Percentiles rank a stretch among this genome's conserved stretches.
Conservation (phyloP, 2,888 invertebrate genomes). For the Yponomeuta malinellus region DNA sequence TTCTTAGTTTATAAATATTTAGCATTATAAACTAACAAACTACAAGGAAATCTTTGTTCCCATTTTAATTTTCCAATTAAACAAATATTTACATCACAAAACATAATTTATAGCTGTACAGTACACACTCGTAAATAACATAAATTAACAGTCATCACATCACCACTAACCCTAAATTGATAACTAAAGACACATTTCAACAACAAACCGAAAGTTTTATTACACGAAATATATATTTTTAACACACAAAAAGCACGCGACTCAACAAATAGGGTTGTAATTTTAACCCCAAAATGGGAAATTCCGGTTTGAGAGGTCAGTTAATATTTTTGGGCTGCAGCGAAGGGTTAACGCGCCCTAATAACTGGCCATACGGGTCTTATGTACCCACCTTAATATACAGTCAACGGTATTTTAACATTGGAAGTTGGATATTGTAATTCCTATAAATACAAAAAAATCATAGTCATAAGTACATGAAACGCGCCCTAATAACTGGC, state of each 20-base stretch:
- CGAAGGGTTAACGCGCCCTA: slow-evolving; percentile 65
- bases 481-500: too few relatives aligned
- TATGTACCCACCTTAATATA: slow-evolving; percentile 16
- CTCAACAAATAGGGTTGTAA: slow-evolving; percentile 35
- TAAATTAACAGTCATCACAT: slow-evolving; percentile 39
- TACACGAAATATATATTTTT: slow-evolving; percentile 54
- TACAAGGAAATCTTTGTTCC: background rate
- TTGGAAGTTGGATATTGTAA: too few relatives aligned
- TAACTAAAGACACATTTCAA: slow-evolving; percentile 46
- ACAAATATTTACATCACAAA: background rate
- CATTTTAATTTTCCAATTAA: too few relatives aligned
- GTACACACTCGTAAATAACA: slow-evolving; percentile 35
- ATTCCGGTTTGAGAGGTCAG: slow-evolving; percentile 57
- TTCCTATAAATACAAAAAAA: too few relatives aligned
- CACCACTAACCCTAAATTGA: slow-evolving; percentile 43
- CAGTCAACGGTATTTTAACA: background rate
- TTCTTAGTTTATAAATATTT: too few relatives aligned
- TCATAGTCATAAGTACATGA: slow-evolving; percentile 16
- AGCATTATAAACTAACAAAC: background rate
- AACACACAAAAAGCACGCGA: slow-evolving; percentile 51
- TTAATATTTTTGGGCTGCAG: slow-evolving; percentile 33
- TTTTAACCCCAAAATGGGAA: slow-evolving; percentile 43
- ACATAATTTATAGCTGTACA: background rate
- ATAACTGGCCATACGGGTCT: slow-evolving; percentile 49
- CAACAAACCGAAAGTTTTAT: slow-evolving; percentile 53